Conservation (phyloP, 2,113 vertebrate species). For the Vimba vimba region DNA sequence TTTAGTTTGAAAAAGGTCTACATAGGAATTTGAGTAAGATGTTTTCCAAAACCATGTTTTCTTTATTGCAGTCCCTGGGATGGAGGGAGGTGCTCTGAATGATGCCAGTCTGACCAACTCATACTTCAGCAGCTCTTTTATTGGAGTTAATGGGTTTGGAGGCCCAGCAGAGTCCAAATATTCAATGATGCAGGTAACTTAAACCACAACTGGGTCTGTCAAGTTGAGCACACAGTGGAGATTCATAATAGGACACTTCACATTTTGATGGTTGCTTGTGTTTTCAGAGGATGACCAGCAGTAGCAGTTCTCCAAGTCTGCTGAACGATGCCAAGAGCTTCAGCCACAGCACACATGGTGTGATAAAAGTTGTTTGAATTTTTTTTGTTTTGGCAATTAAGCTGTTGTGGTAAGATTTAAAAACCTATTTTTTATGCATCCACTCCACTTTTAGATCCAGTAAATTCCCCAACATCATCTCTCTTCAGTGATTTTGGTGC, state of each 20-base stretch:
- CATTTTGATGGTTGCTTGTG: not conserved
- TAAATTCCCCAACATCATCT: conserved; percentile 91
- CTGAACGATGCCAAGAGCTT: conserved; percentile 97
- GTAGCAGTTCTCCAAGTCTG: conserved; percentile 98
- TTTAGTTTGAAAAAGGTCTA: not conserved
- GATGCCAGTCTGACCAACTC: conserved; percentile 96
- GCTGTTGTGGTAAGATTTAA: not conserved
- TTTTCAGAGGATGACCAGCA: conserved; percentile 93
- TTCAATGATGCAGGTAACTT: conserved; percentile 96
- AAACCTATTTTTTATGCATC: not conserved
- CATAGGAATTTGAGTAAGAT: not conserved
- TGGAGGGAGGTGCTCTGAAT: conserved; percentile 87
- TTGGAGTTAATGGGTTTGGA: conserved; percentile 98
- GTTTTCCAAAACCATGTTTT: not conserved
- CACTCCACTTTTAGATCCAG: conserved; percentile 80
- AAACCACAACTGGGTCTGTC: not conserved
- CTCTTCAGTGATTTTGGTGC: conserved; percentile 98
- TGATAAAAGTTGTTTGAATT: conserved; percentile 56
- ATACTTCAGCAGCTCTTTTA: conserved; percentile 99
- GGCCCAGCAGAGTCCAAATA: conserved; percentile 95
- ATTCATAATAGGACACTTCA: not conserved
- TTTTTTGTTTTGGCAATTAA: not conserved
- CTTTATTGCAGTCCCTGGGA: conserved; percentile 85
- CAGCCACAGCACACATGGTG: conserved; percentile 89
- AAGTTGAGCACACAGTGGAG: not conserved